Evolutionary conservation across 2,113 vertebrate genomes (phyloP).

Genomic region (Zosterops lateralis): DNA sequence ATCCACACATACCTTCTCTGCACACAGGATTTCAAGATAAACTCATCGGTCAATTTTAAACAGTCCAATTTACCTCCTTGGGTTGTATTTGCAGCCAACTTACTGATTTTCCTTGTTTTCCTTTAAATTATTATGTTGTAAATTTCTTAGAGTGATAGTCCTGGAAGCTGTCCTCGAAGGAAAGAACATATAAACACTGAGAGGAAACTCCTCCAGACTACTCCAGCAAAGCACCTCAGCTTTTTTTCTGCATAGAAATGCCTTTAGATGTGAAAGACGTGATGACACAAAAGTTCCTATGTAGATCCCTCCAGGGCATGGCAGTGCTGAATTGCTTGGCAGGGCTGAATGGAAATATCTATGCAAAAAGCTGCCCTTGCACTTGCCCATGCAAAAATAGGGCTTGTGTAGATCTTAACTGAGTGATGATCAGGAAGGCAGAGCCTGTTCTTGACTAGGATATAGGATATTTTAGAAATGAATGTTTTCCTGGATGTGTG

Average conservation of each 20-base stretch:
- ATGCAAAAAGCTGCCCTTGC: neutral
- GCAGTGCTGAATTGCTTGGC: neutral
- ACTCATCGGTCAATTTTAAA: neutral
- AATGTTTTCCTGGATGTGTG: neutral
- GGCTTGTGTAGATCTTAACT: neutral
- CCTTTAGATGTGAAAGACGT: neutral
- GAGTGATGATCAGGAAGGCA: neutral
- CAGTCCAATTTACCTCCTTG: neutral
- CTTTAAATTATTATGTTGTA: neutral
- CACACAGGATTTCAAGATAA: neutral
- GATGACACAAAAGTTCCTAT: neutral
- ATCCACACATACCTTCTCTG: no score
- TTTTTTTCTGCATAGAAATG: neutral
- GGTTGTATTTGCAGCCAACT: neutral
- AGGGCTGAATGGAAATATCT: constrained; percentile 4
- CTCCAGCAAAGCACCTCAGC: neutral
- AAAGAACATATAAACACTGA: neutral
- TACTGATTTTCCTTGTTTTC: neutral
- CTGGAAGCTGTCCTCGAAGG: neutral
- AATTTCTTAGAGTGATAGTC: neutral
- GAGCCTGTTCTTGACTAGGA: neutral
- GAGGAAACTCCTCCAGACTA: neutral
- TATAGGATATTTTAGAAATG: neutral
- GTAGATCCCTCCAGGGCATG: neutral
- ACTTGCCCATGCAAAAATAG: constrained; percentile 1